Conservation (phyloP, 2,113 vertebrate genomes). For the Psilopogon haemacephalus region DNA sequence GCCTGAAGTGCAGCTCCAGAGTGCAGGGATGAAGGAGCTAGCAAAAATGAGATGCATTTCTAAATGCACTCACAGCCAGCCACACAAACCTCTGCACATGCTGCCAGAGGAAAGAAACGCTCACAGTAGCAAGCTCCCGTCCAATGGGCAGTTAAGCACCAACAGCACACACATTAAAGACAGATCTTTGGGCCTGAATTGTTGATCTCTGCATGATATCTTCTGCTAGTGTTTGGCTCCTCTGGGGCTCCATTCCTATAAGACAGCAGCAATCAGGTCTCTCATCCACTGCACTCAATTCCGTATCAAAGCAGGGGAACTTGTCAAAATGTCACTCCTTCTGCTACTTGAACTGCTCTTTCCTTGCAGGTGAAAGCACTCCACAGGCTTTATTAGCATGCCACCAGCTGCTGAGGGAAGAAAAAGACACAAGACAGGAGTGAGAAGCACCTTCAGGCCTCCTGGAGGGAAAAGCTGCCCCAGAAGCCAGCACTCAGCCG, state of each 20-base stretch:
- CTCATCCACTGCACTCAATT: background rate
- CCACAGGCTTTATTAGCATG: background rate
- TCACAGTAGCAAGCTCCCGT: background rate
- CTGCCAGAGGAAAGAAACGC: background rate
- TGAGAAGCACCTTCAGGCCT: background rate
- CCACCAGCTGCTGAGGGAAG: background rate
- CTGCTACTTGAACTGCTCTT: background rate
- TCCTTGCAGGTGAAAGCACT: background rate
- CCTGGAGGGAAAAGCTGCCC: background rate
- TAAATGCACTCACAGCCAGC: fast-evolving
- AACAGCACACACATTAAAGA: background rate
- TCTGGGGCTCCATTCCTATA: background rate
- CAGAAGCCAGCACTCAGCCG: background rate
- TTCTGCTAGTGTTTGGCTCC: background rate
- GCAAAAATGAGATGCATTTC: no score
- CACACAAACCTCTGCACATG: background rate
- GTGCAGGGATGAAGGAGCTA: background rate
- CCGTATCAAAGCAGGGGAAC: background rate
- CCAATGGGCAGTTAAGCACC: background rate
- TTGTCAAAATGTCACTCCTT: background rate
- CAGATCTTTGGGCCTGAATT: background rate
- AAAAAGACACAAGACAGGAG: no score
- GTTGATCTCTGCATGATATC: background rate
- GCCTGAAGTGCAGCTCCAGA: background rate
- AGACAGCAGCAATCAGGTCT: background rate